A percentile compares a stretch with the other conserved stretches of the same genome.
phyloP scores from a whole-genome alignment of 2,797 vertebrate species.

The Heliangelus exortis region DNA sequence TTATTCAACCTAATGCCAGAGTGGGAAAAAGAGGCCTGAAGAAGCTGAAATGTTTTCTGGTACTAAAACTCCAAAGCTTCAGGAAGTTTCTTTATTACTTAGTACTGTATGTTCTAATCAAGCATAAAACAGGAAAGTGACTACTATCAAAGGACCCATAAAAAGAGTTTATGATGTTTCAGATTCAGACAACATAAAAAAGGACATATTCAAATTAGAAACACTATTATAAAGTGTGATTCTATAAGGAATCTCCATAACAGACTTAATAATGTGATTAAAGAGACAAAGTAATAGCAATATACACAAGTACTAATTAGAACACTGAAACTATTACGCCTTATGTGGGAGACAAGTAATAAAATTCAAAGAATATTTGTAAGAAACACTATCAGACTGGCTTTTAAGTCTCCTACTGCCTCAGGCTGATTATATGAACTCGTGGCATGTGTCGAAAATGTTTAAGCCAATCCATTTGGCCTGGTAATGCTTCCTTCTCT shows the following conservation, averaged over 20 bases:
- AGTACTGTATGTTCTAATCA: constrained; percentile 83
- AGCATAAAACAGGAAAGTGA: constrained; percentile 81
- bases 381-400: constrained; percentile 74
- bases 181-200: constrained; percentile 85
- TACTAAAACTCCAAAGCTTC: constrained; percentile 76
- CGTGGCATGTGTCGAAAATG: constrained; percentile 75
- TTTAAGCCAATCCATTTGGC: constrained; percentile 71
- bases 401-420: constrained; percentile 80
- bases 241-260: constrained; percentile 83
- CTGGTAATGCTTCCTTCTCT: constrained; percentile 47
- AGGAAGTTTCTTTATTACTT: constrained; percentile 81
- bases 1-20: constrained; percentile 21
- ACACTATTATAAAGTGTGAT: constrained; percentile 83
- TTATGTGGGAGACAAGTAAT: constrained; percentile 84
- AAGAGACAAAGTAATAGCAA: constrained; percentile 85
- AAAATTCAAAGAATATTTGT: constrained; percentile 85
- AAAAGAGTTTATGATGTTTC: constrained; percentile 86
- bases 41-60: constrained; percentile 52
- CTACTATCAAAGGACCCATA: constrained; percentile 83
- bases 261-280: constrained; percentile 86
- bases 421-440: constrained; percentile 79
- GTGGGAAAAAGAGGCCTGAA: background rate
- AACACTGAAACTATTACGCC: constrained; percentile 83
- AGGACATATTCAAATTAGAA: constrained; percentile 85
- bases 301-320: constrained; percentile 86